Base-by-base conservation (phyloP, 2,797 vertebrate genomes). In the Otolemur crassicaudatus region DNA sequence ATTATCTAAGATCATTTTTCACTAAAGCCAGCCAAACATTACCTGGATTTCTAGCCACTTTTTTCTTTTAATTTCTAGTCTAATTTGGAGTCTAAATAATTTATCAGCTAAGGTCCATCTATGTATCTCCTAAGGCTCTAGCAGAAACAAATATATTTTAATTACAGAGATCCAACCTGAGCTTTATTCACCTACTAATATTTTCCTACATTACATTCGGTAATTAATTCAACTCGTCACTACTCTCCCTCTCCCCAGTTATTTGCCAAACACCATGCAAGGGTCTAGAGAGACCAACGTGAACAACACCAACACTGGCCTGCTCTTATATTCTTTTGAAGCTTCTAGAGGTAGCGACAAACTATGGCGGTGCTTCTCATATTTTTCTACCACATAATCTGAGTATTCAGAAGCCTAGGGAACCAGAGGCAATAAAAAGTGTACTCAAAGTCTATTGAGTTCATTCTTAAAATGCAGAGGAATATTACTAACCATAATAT, bases 101-200 rank as follows among this genome's bases (percentile, higher is more conserved):
- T 40, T 82, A 89, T 43, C 82, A 89, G 25, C 46, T 76, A 87
- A 73, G 43, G 5, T 22, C n/a, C 9, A 90, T 17, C 37, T 20
- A 87, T n/a, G 31, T 19, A 37, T 49, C 29, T 86, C 29, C 72
- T 53, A 77, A 53, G 13, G 58, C 60, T 43, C 63, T 84, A 7
- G 31, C 37, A 94, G 63, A 93, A 87, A 69, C 20, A 93, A 92
- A 90, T 69, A 90, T 20, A 73, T 16, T 91, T n/a, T 81, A 86
- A 75, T 76, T 84, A 91, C 12, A n/a, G 69, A 69, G 3, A 46
- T 56, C 22, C 60, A 91, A 91, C n/a, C 5, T 53, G n/a, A 96
- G 56, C 5, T 88, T 73, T 17, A 63, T 79, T 61, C 46, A 76
- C 17, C 37, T 88, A 56, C 61, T 90, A 63, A 63, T 31, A 76